Evolutionary conservation across 2,113 vertebrate genomes (phyloP), one percentile per base, ranked within the genome.

Genomic region (Ctenomys sociabilis): DNA sequence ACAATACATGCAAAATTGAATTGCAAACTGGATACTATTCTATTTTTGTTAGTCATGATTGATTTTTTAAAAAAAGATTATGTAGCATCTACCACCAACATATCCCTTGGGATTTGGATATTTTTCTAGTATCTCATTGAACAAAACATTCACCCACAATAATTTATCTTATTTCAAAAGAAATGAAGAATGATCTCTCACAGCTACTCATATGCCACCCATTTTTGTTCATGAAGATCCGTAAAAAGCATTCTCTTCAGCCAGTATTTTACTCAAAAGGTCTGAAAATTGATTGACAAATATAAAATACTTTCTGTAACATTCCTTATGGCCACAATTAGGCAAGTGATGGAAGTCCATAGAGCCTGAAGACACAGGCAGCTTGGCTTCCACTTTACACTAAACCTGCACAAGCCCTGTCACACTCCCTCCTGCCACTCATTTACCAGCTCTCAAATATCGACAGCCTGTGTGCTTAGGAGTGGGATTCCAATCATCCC

Each of bases 401-500:
- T 70, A 52, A 40, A 26, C 59, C n/a, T 49, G 57, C 61, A 59
- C 61, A 8, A 40, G 86, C 72, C 63, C 11, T 30, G 4, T 59
- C 22, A 13, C 57, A 78, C 35, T 64, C 37, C 61, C 75, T 88
- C 66, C 77, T 97, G 81, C 87, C 83, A 94, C 49, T 94, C 95
- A 96, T 90, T 93, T 97, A 96, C 91, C 85, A 88, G 14, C 85
- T 85, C 84, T 94, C 84, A 95, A 82, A 87, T 64, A 96, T 91
- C 49, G 3, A 95, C 94, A 97, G 97, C 82, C 96, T 95, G 92
- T 43, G 40, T 95, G 88, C 95, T 96, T 52, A 87, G 91, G 93
- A 96, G 90, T 92, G 43, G 96, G 94, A 96, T 90, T 96, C 96
- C 90, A 97, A 91, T 91, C 95, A 96, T 91, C 93, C 92, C 73